Percentiles rank a stretch among this genome's conserved stretches.
phyloP scores from a whole-genome alignment of 1,140 invertebrate species.

The Rhopalosiphum padi region DNA sequence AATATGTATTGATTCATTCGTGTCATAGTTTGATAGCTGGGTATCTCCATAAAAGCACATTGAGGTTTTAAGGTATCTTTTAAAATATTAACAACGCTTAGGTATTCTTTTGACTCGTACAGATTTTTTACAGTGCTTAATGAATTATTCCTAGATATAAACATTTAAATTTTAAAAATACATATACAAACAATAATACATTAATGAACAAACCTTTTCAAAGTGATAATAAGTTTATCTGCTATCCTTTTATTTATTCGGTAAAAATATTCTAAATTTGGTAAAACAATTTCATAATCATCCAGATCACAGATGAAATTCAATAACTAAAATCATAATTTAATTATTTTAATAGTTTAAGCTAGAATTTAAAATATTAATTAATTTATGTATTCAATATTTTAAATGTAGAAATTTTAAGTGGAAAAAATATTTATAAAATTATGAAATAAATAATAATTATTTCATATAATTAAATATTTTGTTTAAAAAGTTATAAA shows the following conservation, averaged over 20 bases:
- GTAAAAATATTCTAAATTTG: slow-evolving; percentile 67
- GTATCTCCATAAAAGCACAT: slow-evolving; percentile 38
- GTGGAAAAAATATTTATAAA: too few species aligned
- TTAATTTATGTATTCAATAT: not conserved
- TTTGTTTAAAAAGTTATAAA: too few species aligned
- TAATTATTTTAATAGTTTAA: not conserved
- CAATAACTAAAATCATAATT: slow-evolving; percentile 3
- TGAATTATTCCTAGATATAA: slow-evolving; percentile 66
- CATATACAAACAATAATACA: not conserved
- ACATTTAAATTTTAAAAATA: not conserved
- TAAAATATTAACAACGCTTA: slow-evolving; percentile 72
- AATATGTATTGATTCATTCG: slow-evolving; percentile 69
- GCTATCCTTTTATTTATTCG: slow-evolving; percentile 63
- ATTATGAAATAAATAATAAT: too few species aligned
- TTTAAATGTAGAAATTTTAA: not conserved
- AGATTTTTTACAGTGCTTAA: slow-evolving; percentile 68
- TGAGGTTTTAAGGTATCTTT: slow-evolving; percentile 70
- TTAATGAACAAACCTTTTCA: slow-evolving; percentile 46
- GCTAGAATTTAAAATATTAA: not conserved
- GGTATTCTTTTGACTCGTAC: slow-evolving; percentile 70
- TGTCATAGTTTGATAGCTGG: slow-evolving; percentile 62
- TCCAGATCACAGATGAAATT: not conserved
- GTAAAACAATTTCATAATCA: slow-evolving; percentile 63
- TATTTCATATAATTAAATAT: too few species aligned
- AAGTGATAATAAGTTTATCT: slow-evolving; percentile 64